Evolutionary conservation across 2,797 vertebrate species (phyloP).

Genomic region (Buceros bicornis): DNA sequence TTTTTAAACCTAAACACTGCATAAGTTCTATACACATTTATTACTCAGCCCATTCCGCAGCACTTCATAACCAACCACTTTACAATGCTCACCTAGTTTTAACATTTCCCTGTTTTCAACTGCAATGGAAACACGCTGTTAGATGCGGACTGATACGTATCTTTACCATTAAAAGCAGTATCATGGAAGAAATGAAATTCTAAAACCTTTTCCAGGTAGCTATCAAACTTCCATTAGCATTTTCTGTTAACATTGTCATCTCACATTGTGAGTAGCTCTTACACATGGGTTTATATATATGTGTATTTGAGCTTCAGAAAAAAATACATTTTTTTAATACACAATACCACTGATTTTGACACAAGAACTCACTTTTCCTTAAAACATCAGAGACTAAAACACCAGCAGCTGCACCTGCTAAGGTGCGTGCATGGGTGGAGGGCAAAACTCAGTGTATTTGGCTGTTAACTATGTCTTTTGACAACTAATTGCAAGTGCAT

Average conservation of each 20-base stretch:
- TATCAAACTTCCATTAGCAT: not conserved
- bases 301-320: not conserved
- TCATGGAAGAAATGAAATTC: not conserved
- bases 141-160: not conserved
- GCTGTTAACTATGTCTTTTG: not conserved
- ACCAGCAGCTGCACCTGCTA: not conserved
- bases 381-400: not conserved
- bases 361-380: not conserved
- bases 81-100: not conserved
- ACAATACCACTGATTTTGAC: not conserved
- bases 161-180: not conserved
- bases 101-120: not conserved
- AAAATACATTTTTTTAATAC: not conserved
- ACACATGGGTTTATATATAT: not conserved
- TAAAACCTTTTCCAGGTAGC: not conserved
- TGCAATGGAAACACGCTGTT: not conserved
- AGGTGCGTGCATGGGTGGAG: not conserved
- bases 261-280: not conserved
- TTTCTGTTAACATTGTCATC: not conserved
- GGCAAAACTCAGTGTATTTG: not conserved
- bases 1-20: not conserved
- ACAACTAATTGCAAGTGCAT: not conserved
- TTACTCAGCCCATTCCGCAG: not conserved
- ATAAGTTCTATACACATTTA: not conserved
- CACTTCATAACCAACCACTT: not conserved